These are phyloP conservation scores for Carduelis carduelis DNA, from an alignment of 2,797 vertebrate genomes.

Conservation along the genomic window DNA sequence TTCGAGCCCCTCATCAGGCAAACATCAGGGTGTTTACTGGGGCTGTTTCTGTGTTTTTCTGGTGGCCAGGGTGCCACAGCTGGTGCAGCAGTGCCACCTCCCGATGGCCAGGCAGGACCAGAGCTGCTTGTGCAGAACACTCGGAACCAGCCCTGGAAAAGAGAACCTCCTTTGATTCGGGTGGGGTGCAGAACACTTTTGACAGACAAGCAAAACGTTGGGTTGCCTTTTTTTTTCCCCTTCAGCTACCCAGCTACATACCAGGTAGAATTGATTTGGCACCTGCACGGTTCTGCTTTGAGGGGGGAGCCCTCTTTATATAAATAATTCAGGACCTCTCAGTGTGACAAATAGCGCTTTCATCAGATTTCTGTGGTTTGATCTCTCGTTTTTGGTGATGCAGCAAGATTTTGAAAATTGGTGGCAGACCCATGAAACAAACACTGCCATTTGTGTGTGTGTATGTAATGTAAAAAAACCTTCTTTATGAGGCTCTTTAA, in stretches of 20 bases:
- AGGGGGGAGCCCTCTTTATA: background rate
- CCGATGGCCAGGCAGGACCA: background rate
- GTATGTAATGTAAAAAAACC: background rate
- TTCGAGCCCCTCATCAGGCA: background rate
- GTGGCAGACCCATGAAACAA: background rate
- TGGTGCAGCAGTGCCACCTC: conserved; percentile 53
- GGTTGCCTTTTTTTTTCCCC: background rate
- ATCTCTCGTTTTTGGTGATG: background rate
- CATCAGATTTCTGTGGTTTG: background rate
- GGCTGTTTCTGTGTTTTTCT: background rate
- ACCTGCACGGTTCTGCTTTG: background rate
- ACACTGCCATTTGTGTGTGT: background rate
- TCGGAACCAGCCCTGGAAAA: background rate
- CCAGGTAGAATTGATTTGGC: background rate
- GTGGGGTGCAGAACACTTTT: background rate
- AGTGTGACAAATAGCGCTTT: background rate
- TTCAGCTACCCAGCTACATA: background rate
- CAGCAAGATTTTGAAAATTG: background rate
- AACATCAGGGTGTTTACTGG: background rate
- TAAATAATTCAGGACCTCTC: background rate
- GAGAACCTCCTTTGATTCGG: background rate
- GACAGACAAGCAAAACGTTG: background rate
- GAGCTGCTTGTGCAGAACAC: background rate
- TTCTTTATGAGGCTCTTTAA: background rate
- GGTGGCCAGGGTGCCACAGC: accelerated